Conservation (phyloP, 1,140 invertebrate genomes). For the Ridgeia piscesae region DNA sequence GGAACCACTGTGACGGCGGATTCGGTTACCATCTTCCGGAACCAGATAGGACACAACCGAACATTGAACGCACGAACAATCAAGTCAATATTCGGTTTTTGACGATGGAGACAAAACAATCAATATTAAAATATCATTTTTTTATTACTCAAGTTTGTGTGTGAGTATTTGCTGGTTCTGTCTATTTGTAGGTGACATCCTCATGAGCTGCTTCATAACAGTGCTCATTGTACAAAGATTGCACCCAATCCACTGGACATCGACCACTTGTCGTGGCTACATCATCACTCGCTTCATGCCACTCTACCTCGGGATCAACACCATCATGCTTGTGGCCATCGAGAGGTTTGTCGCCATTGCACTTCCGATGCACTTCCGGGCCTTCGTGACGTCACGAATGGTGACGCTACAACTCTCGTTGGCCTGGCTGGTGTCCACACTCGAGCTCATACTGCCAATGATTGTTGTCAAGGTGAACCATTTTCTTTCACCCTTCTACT, state of each 20-base stretch:
- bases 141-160: too few relatives aligned
- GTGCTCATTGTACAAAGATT: neutral
- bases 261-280: neutral
- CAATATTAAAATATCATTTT: too few relatives aligned
- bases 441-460: neutral
- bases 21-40: too few relatives aligned
- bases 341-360: neutral
- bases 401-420: neutral
- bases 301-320: neutral
- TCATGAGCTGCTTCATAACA: neutral
- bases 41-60: too few relatives aligned
- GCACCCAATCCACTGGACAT: neutral
- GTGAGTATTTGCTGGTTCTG: neutral
- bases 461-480: neutral
- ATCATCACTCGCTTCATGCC: neutral
- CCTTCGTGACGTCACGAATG: neutral
- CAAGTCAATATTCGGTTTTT: too few relatives aligned
- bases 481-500: too few relatives aligned
- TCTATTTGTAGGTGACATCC: neutral
- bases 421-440: neutral
- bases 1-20: too few relatives aligned
- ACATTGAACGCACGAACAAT: too few relatives aligned
- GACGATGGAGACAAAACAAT: too few relatives aligned
- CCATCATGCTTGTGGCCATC: neutral
- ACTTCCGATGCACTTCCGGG: neutral